Conservation (phyloP, 2,113 vertebrate genomes). For the Equus przewalskii region DNA sequence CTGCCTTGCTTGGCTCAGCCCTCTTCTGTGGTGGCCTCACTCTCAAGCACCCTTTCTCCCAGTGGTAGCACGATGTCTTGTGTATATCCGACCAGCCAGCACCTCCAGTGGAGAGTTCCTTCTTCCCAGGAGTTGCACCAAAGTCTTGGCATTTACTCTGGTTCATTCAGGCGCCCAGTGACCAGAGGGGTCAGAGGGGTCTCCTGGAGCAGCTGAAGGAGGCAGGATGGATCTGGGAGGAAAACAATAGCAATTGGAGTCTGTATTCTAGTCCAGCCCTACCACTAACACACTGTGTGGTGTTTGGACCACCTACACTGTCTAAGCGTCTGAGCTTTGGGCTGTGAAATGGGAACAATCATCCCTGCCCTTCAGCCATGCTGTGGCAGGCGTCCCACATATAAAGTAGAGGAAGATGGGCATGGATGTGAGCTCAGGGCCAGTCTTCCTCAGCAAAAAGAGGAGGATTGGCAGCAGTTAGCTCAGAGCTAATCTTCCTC, state of each 20-base stretch:
- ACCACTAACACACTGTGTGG: not conserved
- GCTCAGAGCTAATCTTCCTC: too few species aligned
- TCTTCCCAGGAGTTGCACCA: not conserved
- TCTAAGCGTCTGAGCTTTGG: not conserved
- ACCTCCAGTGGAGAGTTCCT: not conserved
- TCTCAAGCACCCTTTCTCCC: not conserved
- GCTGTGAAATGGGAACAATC: not conserved
- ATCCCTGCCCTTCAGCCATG: not conserved
- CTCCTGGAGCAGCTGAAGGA: not conserved
- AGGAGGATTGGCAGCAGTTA: too few species aligned
- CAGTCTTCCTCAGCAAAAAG: too few species aligned
- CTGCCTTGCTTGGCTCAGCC: not conserved
- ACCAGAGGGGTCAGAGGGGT: not conserved
- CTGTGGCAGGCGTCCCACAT: too few species aligned
- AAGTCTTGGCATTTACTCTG: not conserved
- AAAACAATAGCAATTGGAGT: not conserved
- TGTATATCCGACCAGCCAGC: not conserved
- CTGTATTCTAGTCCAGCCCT: not conserved
- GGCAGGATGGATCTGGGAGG: not conserved
- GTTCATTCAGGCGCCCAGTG: not conserved
- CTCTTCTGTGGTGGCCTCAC: too few species aligned
- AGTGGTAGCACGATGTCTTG: not conserved
- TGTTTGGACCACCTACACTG: not conserved
- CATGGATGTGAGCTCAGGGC: too few species aligned
- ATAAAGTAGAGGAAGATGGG: too few species aligned